phyloP scores from a whole-genome alignment of 2,888 invertebrate genomes.

The Erynnis tages region DNA sequence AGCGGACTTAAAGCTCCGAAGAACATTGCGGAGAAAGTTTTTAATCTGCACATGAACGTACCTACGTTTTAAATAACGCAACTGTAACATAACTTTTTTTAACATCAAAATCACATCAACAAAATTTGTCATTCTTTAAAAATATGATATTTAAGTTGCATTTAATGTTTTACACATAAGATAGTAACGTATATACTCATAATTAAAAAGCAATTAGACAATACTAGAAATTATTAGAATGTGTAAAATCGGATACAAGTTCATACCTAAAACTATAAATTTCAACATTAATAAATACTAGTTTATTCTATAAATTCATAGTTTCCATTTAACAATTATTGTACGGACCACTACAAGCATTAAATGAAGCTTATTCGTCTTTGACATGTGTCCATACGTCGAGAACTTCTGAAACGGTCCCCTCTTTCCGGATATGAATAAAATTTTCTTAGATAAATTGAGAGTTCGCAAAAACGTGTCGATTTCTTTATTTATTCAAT shows the following conservation, averaged over 20 bases:
- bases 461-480: slow-evolving; percentile 75
- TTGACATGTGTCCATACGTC: slow-evolving; percentile 64
- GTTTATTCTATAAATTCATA: too few relatives aligned
- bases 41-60: slow-evolving; percentile 61
- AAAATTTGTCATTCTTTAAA: too few relatives aligned
- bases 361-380: slow-evolving; percentile 56
- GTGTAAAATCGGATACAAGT: too few relatives aligned
- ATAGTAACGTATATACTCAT: background rate
- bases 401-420: slow-evolving; percentile 58
- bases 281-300: too few relatives aligned
- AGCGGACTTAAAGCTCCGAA: slow-evolving; percentile 63
- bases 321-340: too few relatives aligned
- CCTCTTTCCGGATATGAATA: slow-evolving; percentile 70
- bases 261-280: too few relatives aligned
- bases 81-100: too few relatives aligned
- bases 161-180: background rate
- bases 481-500: slow-evolving; percentile 78
- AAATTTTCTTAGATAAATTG: slow-evolving; percentile 75
- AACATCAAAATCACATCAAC: too few relatives aligned
- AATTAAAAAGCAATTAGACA: slow-evolving; percentile 49
- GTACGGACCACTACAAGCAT: too few relatives aligned
- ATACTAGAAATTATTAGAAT: too few relatives aligned
- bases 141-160: too few relatives aligned
- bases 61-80: slow-evolving; percentile 39
- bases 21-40: slow-evolving; percentile 64